Conservation (phyloP, 2,888 invertebrate species). For the Clitarchus hookeri region DNA sequence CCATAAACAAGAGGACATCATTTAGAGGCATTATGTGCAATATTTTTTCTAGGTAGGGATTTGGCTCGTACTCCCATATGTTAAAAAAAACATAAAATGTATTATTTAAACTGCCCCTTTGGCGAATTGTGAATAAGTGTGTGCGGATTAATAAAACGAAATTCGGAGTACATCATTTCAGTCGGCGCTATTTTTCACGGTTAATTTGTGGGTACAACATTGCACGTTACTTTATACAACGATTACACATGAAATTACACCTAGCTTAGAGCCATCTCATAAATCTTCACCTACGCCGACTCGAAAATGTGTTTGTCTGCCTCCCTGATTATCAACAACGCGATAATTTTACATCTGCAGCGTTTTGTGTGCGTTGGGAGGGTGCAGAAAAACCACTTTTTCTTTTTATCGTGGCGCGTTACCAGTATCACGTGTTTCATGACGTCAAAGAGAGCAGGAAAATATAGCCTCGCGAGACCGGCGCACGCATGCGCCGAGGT, state of each 20-base stretch:
- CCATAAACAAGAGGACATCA: too few relatives aligned
- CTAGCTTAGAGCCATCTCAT: neutral
- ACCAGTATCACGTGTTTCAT: neutral
- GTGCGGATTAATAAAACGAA: neutral
- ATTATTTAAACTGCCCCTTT: too few relatives aligned
- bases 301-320: neutral
- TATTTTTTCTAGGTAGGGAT: too few relatives aligned
- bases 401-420: neutral
- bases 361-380: neutral
- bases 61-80: too few relatives aligned
- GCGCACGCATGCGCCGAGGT: neutral
- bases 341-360: neutral
- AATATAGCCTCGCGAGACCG: neutral
- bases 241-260: neutral
- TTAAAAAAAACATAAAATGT: too few relatives aligned
- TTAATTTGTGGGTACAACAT: neutral
- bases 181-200: neutral
- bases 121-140: too few relatives aligned
- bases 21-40: too few relatives aligned
- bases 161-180: neutral
- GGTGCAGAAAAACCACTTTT: neutral
- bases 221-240: neutral
- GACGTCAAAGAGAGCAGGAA: neutral
- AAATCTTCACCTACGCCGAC: neutral
- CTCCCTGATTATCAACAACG: neutral